Percentiles rank a stretch among this genome's conserved stretches.
These are phyloP conservation scores for Aplodontia rufa DNA, from an alignment of 2,113 vertebrate genomes.

Conservation along the genomic window DNA sequence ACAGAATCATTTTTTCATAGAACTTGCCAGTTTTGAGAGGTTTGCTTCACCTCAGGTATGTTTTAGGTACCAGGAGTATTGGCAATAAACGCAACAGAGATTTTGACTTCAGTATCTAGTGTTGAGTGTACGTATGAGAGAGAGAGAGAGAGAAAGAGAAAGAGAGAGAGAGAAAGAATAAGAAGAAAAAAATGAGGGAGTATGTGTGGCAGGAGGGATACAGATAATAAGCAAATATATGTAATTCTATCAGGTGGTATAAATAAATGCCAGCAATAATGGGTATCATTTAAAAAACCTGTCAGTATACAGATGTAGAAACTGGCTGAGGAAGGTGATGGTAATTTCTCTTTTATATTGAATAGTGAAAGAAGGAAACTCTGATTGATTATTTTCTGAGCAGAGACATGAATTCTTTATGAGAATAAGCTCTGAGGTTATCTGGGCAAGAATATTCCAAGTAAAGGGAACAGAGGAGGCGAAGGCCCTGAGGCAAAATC, in stretches of 20 bases:
- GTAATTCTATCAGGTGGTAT: background rate
- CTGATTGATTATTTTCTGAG: background rate
- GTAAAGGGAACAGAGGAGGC: background rate
- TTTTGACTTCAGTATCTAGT: background rate
- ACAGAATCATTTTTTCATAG: background rate
- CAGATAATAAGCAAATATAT: background rate
- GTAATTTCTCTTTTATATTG: background rate
- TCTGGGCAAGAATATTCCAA: background rate
- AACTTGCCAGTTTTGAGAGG: background rate
- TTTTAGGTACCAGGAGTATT: background rate
- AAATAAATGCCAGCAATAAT: background rate
- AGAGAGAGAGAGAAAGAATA: no score
- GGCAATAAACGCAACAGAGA: background rate
- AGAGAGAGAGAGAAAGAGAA: no score
- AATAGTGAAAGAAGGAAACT: background rate
- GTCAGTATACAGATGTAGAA: background rate
- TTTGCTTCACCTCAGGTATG: background rate
- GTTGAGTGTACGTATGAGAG: background rate
- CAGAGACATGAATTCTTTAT: background rate
- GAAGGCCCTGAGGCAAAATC: background rate
- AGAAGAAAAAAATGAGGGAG: background rate
- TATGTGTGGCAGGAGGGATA: background rate
- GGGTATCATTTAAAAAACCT: background rate
- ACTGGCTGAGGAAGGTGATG: background rate
- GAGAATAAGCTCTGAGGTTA: background rate